Base-by-base conservation (phyloP, 2,113 vertebrate genomes). In the Promerops cafer region DNA sequence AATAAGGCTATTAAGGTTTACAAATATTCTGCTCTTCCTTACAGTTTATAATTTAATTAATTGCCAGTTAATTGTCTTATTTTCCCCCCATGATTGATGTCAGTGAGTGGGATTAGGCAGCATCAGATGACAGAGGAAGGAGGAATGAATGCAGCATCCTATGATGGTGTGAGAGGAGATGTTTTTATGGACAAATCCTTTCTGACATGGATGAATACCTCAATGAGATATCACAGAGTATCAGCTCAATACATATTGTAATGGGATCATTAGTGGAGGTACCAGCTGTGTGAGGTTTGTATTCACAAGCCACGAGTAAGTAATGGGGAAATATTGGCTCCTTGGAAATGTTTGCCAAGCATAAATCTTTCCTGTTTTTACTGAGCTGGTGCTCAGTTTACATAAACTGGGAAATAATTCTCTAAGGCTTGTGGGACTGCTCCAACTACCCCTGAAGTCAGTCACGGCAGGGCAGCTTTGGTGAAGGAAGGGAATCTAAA, bases 141-240 rank as follows among this genome's bases (percentile, higher is more conserved):
- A 83, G 88, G 90, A 93, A 57, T 45, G 53, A 96, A 53, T 49
- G 45, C 78, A 71, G 45, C 54, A 79, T 96, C 80, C 91, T 91
- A 30, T 89, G 90, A 87, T 2, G 30, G 65, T 61, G 27, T 47
- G 76, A 97, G 81, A 95, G 93, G 94, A 96, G 92, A 93, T 84
- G 80, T 94, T 95, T 96, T 97, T 95, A 88, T 68, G 79, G 96
- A 96, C 95, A 98, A 94, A 98, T 97, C 96, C 87, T 90, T 97
- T 92, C 95, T 15, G 94, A 97, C 95, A 97, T 96, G 96, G 97
- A 96, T 97, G 97, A 96, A 95, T 95, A 96, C 89, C 80, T 96
- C 91, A 61, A 64, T 92, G 90, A 95, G 95, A 77, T 95, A 93
- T 92, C 96, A 87, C 96, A 54, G 88, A 88, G 72, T 87, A 83